phyloP scores from a whole-genome alignment of 2,797 vertebrate genomes.

The Acrossocheilus wenchowensis region DNA sequence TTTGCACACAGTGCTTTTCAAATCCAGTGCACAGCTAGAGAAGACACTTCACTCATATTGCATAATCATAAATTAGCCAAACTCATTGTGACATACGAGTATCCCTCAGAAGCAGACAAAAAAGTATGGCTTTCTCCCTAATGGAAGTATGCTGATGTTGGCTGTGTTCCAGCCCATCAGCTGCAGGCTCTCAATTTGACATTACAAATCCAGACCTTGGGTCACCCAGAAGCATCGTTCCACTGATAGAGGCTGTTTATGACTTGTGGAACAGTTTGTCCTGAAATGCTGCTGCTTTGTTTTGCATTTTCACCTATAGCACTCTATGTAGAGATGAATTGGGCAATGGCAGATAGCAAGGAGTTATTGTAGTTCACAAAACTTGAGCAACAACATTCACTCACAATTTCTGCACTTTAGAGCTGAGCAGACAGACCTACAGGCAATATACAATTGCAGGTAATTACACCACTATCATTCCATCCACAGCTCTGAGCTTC shows the following conservation, averaged over 20 bases:
- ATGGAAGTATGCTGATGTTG: conserved; percentile 43
- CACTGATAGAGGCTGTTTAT: conserved; percentile 32
- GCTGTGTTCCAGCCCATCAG: conserved; percentile 43
- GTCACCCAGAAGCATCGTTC: background rate
- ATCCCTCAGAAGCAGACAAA: conserved; percentile 40
- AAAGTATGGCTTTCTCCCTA: conserved; percentile 27
- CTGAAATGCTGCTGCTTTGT: background rate
- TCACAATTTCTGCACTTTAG: background rate
- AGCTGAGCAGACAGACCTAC: conserved; percentile 35
- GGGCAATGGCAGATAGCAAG: conserved; percentile 28
- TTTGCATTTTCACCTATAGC: conserved; percentile 31
- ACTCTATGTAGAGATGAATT: conserved; percentile 34
- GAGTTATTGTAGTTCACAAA: conserved; percentile 42
- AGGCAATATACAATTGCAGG: conserved; percentile 19
- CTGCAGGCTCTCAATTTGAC: conserved; percentile 40
- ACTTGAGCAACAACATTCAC: conserved; percentile 18
- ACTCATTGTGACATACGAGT: conserved; percentile 44
- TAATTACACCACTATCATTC: conserved; percentile 21
- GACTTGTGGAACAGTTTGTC: conserved; percentile 39
- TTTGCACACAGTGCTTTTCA: background rate
- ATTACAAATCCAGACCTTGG: conserved; percentile 34
- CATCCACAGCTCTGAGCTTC: background rate
- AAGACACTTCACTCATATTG: conserved; percentile 36
- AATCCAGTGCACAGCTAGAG: conserved; percentile 5
- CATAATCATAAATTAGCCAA: conserved; percentile 51